Conservation (phyloP, 1,140 invertebrate genomes). For the Leguminivora glycinivorella region DNA sequence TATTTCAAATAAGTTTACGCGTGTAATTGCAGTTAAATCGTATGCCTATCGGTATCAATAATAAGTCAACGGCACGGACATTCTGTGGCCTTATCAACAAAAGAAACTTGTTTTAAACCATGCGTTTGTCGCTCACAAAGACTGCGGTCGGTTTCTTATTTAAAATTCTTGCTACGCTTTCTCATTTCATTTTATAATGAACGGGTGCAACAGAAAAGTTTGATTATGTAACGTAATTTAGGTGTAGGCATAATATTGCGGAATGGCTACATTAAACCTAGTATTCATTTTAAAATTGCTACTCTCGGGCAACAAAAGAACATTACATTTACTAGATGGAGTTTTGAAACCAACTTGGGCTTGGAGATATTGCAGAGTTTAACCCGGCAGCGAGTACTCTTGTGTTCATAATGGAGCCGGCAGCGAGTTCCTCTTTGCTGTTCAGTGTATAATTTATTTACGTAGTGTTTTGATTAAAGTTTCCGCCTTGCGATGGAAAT, state of each 20-base stretch:
- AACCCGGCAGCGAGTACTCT: not conserved
- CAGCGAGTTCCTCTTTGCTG: not conserved
- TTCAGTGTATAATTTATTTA: not conserved
- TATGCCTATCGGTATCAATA: not conserved
- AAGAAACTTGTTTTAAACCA: conserved; percentile 62
- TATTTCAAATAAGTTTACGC: not conserved
- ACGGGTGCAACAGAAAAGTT: conserved; percentile 38
- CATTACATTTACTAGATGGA: conserved; percentile 7
- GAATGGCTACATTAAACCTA: conserved; percentile 9
- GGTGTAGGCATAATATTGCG: conserved; percentile 33
- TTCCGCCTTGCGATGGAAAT: not conserved
- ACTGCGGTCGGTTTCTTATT: conserved; percentile 50
- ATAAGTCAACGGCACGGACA: conserved; percentile 54
- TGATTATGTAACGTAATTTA: conserved; percentile 44
- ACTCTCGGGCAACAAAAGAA: conserved; percentile 9
- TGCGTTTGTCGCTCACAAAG: conserved; percentile 46
- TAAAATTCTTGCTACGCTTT: conserved; percentile 60
- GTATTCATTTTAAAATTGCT: conserved; percentile 17
- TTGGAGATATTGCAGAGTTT: not conserved
- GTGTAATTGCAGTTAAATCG: not conserved
- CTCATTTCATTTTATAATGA: conserved; percentile 55
- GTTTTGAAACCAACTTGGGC: conserved; percentile 19
- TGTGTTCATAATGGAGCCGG: not conserved
- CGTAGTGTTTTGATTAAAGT: not conserved
- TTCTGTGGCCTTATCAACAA: conserved; percentile 56